These are phyloP conservation scores for Megaceryle alcyon DNA, from an alignment of 2,797 vertebrate species.

Conservation along the genomic window DNA sequence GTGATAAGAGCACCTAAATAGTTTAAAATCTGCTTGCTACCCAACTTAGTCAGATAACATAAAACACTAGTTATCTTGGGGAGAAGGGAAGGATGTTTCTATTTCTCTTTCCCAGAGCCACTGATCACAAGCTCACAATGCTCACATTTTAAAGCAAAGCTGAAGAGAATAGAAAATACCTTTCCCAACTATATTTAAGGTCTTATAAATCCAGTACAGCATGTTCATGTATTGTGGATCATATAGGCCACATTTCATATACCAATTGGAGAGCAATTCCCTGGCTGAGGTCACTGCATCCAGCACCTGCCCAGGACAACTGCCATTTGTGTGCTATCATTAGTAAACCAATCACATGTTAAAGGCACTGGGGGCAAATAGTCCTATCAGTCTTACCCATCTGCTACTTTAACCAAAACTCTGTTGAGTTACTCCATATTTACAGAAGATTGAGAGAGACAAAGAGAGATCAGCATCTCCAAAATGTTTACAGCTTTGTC, in stretches of 20 bases:
- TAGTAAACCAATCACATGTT: background rate
- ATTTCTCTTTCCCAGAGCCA: background rate
- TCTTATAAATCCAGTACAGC: background rate
- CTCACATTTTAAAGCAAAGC: background rate
- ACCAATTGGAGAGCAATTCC: background rate
- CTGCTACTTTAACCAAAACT: background rate
- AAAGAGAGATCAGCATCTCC: background rate
- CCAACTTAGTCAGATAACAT: background rate
- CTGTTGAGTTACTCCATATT: background rate
- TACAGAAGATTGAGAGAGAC: background rate
- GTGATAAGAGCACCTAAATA: background rate
- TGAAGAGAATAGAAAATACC: background rate
- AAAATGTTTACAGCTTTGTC: background rate
- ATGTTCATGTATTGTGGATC: background rate
- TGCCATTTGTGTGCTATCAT: background rate
- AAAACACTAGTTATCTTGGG: background rate
- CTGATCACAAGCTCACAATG: background rate
- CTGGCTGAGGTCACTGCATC: background rate
- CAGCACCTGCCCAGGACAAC: background rate
- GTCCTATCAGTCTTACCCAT: background rate
- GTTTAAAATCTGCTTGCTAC: background rate
- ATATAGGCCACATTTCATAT: accelerated
- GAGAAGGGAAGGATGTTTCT: background rate
- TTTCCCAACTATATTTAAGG: background rate
- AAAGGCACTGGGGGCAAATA: background rate